A percentile compares a stretch with the other conserved stretches of the same genome.
phyloP scores from a whole-genome alignment of 2,888 invertebrate genomes.

The Seira sanloemensis region DNA sequence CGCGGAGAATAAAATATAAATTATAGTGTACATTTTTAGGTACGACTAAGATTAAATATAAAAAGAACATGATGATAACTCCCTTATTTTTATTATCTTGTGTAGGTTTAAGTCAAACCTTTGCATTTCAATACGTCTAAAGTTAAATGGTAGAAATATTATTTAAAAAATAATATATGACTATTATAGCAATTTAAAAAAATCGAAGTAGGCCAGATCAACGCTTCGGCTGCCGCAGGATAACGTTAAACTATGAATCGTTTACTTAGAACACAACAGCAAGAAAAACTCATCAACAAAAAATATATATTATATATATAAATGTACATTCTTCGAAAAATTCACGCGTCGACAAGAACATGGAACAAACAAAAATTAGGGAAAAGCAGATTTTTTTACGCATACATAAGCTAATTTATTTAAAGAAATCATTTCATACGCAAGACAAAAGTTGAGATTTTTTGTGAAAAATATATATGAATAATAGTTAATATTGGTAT shows the following conservation, averaged over 20 bases:
- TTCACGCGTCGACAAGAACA: neutral
- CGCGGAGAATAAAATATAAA: neutral
- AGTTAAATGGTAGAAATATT: neutral
- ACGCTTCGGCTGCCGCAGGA: slow-evolving; percentile 29
- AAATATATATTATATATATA: neutral
- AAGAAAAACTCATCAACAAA: neutral
- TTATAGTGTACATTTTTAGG: neutral
- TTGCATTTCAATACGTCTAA: slow-evolving; percentile 56
- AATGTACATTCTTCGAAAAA: neutral
- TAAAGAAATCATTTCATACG: neutral
- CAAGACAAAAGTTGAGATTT: neutral
- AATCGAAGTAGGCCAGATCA: slow-evolving; percentile 41
- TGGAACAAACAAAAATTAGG: neutral
- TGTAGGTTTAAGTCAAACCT: slow-evolving; percentile 31
- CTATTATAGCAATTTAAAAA: neutral
- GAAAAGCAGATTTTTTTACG: too few species aligned
- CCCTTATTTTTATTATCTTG: slow-evolving; percentile 51
- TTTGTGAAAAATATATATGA: neutral
- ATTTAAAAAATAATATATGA: neutral
- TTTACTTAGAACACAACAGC: neutral
- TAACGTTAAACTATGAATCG: neutral
- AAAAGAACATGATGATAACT: slow-evolving; percentile 27
- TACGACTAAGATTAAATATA: neutral
- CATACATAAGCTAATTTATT: neutral
- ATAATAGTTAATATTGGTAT: neutral